Evolutionary conservation across 2,113 vertebrate species (phyloP).

Genomic region (Taxidea taxus): DNA sequence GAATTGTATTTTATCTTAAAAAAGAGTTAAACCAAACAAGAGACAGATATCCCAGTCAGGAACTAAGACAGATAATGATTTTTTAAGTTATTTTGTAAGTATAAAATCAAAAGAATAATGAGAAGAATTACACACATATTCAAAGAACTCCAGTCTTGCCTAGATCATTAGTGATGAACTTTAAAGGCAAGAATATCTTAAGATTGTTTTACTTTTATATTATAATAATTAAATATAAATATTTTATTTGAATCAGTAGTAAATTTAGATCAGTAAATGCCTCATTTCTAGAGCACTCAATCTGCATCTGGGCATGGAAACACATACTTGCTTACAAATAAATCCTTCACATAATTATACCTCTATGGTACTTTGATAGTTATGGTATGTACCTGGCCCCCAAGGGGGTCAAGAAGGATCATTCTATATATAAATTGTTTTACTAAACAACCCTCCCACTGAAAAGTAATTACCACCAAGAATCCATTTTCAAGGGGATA

Average conservation of each 20-base stretch:
- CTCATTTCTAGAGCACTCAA: neutral
- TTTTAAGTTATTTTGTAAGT: slow-evolving; percentile 31
- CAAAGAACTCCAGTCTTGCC: neutral
- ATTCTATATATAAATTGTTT: neutral
- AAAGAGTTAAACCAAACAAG: neutral
- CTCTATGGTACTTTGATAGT: neutral
- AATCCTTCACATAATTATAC: neutral
- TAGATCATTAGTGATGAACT: neutral
- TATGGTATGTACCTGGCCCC: neutral
- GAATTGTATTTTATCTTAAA: neutral
- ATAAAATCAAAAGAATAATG: neutral
- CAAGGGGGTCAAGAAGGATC: neutral
- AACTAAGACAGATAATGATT: neutral
- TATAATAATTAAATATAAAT: neutral
- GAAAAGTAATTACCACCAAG: neutral
- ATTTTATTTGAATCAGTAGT: neutral
- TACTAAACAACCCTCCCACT: neutral
- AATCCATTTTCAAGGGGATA: slow-evolving; percentile 39
- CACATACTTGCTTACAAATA: neutral
- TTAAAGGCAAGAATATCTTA: neutral
- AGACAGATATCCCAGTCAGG: neutral
- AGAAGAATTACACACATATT: neutral
- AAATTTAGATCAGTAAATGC: neutral
- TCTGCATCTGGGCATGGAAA: neutral
- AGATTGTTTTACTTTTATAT: neutral